Base-by-base conservation (phyloP, 2,113 vertebrate species). In the Laticauda laticaudata region DNA sequence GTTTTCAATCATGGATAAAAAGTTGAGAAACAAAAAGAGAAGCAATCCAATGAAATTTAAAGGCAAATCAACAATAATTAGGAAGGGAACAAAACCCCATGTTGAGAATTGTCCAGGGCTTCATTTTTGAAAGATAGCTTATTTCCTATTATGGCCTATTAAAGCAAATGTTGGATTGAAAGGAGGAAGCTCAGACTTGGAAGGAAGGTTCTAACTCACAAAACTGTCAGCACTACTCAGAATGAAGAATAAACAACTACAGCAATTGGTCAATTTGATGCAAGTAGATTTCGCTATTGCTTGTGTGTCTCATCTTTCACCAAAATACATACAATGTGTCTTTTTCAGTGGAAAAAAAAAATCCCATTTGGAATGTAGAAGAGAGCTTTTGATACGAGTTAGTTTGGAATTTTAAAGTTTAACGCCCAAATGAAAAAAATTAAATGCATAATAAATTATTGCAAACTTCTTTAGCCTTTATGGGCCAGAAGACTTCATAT, bases 1-100 rank as follows among this genome's bases (percentile, higher is more conserved):
- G 97, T 96, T 97, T 97, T 98, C 98, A 98, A 97, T 92, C 98
- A 98, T 98, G 96, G 97, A 94, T 97, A 97, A 95, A 97, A 97
- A 96, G 95, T 97, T 48, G 95, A 97, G 97, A 97, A 95, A 81
- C 75, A 96, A 51, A 69, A 51, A 96, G 95, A 95, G 88, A 86
- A 93, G 96, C 96, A 95, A 97, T 96, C 96, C 96, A 97, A 57
- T 96, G 96, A 95, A 91, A 94, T 97, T 95, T 91, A 94, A 96
- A 96, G 96, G 92, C 94, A 96, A 96, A 93, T 93, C 90, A 94
- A 93, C 90, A 89, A 95, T 91, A 97, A 92, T 87, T 53, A 95
- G 90, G 93, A 95, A 89, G 93, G 64, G 64, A 93, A 96, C 8
- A 43, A 88, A 95, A 92, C 92, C 64, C 39, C 59, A 85, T 6